A percentile compares a stretch with the other conserved stretches of the same genome.
These are phyloP conservation scores for Brotogeris chrysoptera DNA, from an alignment of 2,797 vertebrate species.

Conservation along the genomic window DNA sequence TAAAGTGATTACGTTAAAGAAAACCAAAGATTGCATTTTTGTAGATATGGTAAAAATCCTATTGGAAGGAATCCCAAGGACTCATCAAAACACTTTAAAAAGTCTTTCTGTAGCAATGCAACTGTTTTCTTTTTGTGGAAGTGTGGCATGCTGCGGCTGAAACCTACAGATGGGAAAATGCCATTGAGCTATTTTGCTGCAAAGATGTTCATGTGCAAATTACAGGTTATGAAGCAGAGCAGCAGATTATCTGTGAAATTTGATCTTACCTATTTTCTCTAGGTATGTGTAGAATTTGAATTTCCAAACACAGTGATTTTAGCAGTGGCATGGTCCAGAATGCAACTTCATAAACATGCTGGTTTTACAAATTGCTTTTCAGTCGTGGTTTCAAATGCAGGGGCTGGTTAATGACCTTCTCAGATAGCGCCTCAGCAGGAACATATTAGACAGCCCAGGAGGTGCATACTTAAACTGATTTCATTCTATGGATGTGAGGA, in stretches of 20 bases:
- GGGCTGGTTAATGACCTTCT: neutral
- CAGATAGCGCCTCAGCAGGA: conserved; percentile 1
- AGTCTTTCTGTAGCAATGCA: neutral
- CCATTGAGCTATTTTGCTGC: neutral
- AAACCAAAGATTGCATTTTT: neutral
- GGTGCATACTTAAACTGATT: neutral
- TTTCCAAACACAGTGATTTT: neutral
- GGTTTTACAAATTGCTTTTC: conserved; percentile 46
- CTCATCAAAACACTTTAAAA: neutral
- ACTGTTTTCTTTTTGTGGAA: neutral
- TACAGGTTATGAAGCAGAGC: neutral
- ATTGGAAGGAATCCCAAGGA: neutral
- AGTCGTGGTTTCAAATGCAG: neutral
- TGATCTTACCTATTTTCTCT: neutral
- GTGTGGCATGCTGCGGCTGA: neutral
- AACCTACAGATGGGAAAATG: conserved; percentile 8
- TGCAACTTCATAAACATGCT: neutral
- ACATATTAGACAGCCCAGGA: neutral
- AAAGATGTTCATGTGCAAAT: neutral
- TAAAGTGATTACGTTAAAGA: neutral
- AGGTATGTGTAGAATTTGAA: neutral
- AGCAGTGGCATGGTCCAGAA: neutral
- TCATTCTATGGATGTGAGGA: neutral
- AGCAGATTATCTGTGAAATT: neutral
- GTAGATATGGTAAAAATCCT: neutral